Conservation (phyloP, 2,888 invertebrate species). For the Drosophila koepferae region DNA sequence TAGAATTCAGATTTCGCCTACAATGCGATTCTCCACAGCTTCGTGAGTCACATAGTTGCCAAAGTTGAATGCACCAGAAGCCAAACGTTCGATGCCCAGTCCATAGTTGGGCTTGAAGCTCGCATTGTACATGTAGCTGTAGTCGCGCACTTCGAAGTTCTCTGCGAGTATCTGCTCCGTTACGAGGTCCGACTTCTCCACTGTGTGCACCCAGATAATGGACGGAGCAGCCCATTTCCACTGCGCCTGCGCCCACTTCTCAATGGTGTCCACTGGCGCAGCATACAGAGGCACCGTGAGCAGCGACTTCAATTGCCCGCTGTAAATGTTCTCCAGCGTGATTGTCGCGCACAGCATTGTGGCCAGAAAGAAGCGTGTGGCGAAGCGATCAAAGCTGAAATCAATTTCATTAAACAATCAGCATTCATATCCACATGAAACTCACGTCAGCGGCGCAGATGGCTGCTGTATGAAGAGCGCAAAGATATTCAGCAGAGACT, state of each 20-base stretch:
- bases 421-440: background rate
- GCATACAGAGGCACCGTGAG: conserved; percentile 81
- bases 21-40: conserved; percentile 79
- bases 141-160: conserved; percentile 79
- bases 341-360: conserved; percentile 81
- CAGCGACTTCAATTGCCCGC: conserved; percentile 83
- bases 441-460: conserved; percentile 73
- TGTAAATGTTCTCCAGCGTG: conserved; percentile 83
- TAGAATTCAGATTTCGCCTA: conserved; percentile 29
- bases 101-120: conserved; percentile 79
- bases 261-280: conserved; percentile 79
- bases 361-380: conserved; percentile 78
- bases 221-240: conserved; percentile 84
- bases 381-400: conserved; percentile 70
- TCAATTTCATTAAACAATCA: background rate
- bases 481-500: conserved; percentile 76
- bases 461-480: conserved; percentile 84
- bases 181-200: conserved; percentile 74
- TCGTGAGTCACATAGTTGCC: conserved; percentile 78
- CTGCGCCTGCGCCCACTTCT: conserved; percentile 75
- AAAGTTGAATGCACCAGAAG: conserved; percentile 75
- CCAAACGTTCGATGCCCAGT: conserved; percentile 80
- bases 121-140: conserved; percentile 77
- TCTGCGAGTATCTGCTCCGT: conserved; percentile 74
- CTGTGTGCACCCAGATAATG: conserved; percentile 79